Evolutionary conservation across 2,113 vertebrate genomes (phyloP), one percentile per base, ranked within the genome.

Genomic region (Pipra filicauda): DNA sequence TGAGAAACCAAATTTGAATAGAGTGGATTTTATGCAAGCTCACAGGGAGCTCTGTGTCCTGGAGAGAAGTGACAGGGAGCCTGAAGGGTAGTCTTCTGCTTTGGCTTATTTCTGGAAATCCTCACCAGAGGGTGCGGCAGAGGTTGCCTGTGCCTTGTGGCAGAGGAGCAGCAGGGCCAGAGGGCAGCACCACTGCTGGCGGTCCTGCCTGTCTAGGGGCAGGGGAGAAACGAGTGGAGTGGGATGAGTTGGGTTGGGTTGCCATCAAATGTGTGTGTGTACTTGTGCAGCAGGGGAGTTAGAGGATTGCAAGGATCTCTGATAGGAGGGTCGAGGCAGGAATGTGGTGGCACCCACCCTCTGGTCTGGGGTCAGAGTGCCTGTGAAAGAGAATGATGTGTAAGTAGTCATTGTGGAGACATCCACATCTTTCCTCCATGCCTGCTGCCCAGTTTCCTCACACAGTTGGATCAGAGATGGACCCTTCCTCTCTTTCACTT

Each of bases 181-280:
- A 58, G 37, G 35, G 39, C 77, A 87, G 49, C 35, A n/a, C 8
- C 28, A 11, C 15, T 89, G 31, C 26, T 1, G 12, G 6, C 20
- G 15, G 23, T 85, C 37, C 74, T 89, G 43, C 49, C 46, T 43
- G 15, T 23, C 57, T 23, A 22, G 37, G 30, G 6, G 2, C 10
- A 7, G 22, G 13, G 14, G 4, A 27, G 41, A 62, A 58, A 28
- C 8, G 6, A 0, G 0, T 37, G 46, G 39, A 22, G 3, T 6
- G 54, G 17, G 11, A 4, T 54, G 49, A 5, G 2, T 6, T 20
- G 37, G 15, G 15, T 4, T 89, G 62, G n/a, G 8, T 37, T 66
- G 37, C 41, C 39, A 6, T 44, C 30, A 54, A 52, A 8, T 6
- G 12, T 48, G 12, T 30, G 22, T 30, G 24, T 27, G 37, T 15